Percentiles rank a stretch among this genome's conserved stretches.
Evolutionary conservation across 2,888 invertebrate genomes (phyloP).

Genomic region (Calameuta idolon): DNA sequence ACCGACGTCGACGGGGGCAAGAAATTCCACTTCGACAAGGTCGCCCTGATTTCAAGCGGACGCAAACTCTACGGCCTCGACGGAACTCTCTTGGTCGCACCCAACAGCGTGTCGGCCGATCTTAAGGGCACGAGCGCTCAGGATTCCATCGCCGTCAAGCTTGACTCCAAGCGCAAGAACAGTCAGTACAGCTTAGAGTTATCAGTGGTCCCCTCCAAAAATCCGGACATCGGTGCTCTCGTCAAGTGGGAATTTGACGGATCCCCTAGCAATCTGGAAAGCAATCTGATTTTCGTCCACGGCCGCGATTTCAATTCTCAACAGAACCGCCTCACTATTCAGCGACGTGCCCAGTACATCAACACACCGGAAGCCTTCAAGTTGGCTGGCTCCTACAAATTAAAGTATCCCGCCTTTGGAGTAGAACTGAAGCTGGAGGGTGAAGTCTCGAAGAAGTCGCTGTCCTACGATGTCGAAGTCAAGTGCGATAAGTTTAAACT

Average conservation of each 20-base stretch:
- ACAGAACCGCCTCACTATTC: conserved; percentile 70
- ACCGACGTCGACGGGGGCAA: conserved; percentile 65
- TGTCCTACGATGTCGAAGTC: conserved; percentile 72
- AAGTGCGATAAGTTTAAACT: conserved; percentile 73
- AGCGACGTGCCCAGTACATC: conserved; percentile 38
- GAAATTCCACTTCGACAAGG: conserved; percentile 72
- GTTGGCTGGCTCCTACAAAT: conserved; percentile 69
- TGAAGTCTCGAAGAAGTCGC: conserved; percentile 70
- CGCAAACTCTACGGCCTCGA: conserved; percentile 68
- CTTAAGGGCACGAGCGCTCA: conserved; percentile 69
- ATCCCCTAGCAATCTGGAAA: conserved; percentile 59
- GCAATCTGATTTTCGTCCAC: conserved; percentile 72
- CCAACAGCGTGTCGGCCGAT: conserved; percentile 67
- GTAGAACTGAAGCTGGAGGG: conserved; percentile 69
- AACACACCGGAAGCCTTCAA: conserved; percentile 66
- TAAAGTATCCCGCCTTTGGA: conserved; percentile 51
- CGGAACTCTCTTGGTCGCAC: conserved; percentile 69
- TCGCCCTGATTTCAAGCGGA: conserved; percentile 67
- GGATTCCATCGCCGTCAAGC: conserved; percentile 66
- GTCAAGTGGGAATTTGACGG: conserved; percentile 71
- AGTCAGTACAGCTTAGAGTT: conserved; percentile 68
- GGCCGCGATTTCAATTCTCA: conserved; percentile 73
- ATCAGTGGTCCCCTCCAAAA: conserved; percentile 72
- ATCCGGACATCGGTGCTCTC: conserved; percentile 73
- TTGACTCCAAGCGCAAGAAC: conserved; percentile 67